phyloP scores from a whole-genome alignment of 1,140 invertebrate genomes.

The Bursaphelenchus mucronatus region DNA sequence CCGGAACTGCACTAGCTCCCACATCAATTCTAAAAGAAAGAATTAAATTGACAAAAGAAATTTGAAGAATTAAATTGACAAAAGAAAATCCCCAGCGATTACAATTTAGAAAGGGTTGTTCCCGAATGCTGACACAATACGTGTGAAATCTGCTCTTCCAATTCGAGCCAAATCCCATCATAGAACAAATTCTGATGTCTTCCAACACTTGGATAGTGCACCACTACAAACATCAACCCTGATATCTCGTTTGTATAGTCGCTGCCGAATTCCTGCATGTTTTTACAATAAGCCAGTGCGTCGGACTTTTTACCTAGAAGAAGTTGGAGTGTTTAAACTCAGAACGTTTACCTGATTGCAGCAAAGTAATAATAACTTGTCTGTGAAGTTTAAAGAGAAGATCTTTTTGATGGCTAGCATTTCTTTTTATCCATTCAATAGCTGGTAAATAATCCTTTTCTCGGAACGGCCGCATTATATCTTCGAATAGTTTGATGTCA shows the following conservation, averaged over 20 bases:
- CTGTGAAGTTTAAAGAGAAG: constrained; percentile 17
- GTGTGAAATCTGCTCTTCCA: constrained; percentile 40
- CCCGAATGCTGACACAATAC: constrained; percentile 5
- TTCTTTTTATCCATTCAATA: constrained; percentile 40
- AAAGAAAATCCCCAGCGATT: constrained; percentile 22
- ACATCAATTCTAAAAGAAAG: constrained; percentile 36
- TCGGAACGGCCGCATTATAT: constrained; percentile 41
- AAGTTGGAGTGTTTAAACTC: constrained; percentile 17
- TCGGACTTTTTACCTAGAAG: constrained; percentile 33
- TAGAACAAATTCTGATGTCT: constrained; percentile 37
- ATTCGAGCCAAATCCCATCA: constrained; percentile 36
- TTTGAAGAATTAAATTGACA: not conserved
- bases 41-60: constrained; percentile 14
- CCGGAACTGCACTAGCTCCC: constrained; percentile 46
- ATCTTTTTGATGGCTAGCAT: constrained; percentile 13
- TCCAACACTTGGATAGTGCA: constrained; percentile 38
- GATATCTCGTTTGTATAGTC: constrained; percentile 21
- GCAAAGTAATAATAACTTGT: constrained; percentile 39
- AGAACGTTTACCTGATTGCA: constrained; percentile 48
- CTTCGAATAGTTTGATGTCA: constrained; percentile 28
- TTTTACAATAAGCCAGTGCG: constrained; percentile 19
- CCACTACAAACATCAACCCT: constrained; percentile 35
- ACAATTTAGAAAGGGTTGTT: constrained; percentile 26
- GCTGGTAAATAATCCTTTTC: constrained; percentile 39
- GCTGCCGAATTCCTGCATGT: constrained; percentile 29